Conservation (phyloP, 1,140 invertebrate species). For the Drosophila ambigua region DNA sequence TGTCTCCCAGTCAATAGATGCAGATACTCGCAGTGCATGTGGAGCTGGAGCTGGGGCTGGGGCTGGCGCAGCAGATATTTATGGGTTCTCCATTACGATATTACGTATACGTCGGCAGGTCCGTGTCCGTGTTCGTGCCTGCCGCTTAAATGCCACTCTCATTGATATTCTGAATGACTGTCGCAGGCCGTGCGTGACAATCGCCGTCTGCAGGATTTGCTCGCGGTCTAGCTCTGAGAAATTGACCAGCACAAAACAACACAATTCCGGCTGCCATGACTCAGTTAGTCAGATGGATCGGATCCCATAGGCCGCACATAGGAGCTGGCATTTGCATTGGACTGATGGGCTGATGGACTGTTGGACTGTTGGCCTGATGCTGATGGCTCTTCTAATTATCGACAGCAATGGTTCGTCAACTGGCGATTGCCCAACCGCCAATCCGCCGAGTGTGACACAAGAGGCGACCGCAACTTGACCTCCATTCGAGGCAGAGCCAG, state of each 20-base stretch:
- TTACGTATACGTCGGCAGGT: slow-evolving; percentile 45
- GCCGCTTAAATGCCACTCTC: slow-evolving; percentile 68
- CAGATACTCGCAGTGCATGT: slow-evolving; percentile 14
- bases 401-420: slow-evolving; percentile 44
- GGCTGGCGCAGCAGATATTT: slow-evolving; percentile 12
- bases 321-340: slow-evolving; percentile 45
- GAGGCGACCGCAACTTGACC: slow-evolving; percentile 72
- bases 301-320: no score
- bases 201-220: slow-evolving; percentile 29
- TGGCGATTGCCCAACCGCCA: slow-evolving; percentile 22
- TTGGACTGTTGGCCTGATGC: neutral
- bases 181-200: slow-evolving; percentile 2
- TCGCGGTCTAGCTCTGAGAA: slow-evolving; percentile 25
- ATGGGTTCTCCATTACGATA: slow-evolving; percentile 31
- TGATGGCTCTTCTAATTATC: slow-evolving; percentile 39
- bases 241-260: no score
- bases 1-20: slow-evolving; percentile 18
- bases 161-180: slow-evolving; percentile 67
- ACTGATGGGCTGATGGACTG: neutral
- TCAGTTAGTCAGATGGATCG: neutral
- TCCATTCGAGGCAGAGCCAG: slow-evolving; percentile 49
- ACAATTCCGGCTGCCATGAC: neutral
- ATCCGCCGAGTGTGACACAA: slow-evolving; percentile 55
- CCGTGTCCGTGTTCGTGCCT: slow-evolving; percentile 22
- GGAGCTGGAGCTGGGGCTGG: slow-evolving; percentile 9